phyloP scores from a whole-genome alignment of 2,113 vertebrate species.

The Zonotrichia leucophrys region DNA sequence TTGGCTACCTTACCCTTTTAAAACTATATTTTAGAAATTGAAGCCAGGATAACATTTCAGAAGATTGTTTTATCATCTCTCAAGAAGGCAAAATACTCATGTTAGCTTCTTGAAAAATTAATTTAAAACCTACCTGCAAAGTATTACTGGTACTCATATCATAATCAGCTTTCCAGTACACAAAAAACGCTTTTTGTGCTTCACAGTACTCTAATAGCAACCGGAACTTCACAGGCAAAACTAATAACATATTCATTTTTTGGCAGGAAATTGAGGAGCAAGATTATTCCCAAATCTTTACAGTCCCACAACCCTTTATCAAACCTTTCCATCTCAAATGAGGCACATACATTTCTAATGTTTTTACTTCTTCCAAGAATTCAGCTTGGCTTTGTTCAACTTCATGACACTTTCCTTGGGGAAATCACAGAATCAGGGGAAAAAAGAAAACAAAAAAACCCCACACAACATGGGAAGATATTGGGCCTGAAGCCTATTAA shows the following conservation, averaged over 20 bases:
- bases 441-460: too few species aligned
- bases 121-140: not conserved
- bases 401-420: not conserved
- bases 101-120: not conserved
- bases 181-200: not conserved
- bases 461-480: not conserved
- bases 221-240: not conserved
- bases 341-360: not conserved
- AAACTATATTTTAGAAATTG: not conserved
- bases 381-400: not conserved
- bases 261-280: not conserved
- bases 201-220: not conserved
- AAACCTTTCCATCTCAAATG: not conserved
- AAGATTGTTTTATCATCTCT: not conserved
- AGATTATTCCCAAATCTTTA: not conserved
- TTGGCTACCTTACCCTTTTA: not conserved
- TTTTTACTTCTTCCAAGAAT: not conserved
- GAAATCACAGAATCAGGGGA: not conserved
- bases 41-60: not conserved
- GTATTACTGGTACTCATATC: not conserved
- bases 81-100: not conserved
- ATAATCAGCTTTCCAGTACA: not conserved
- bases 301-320: not conserved
- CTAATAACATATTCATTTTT: not conserved
- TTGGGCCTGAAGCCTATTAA: not conserved